phyloP scores from a whole-genome alignment of 2,113 vertebrate species.

The Mustela lutreola region DNA sequence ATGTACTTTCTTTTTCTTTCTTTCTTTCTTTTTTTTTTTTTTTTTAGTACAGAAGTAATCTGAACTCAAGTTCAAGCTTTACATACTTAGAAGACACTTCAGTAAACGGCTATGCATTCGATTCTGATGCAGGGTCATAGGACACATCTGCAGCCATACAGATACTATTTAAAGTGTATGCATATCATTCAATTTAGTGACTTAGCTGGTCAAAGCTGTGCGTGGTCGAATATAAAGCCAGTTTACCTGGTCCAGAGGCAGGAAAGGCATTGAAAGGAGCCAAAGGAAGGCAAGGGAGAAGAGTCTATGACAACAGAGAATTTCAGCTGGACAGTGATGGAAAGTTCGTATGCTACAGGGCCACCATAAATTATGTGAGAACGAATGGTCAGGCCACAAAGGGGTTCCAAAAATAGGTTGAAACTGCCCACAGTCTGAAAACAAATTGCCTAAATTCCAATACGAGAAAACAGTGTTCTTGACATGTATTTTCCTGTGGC shows the following conservation, averaged over 20 bases:
- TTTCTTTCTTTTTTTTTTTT: background rate
- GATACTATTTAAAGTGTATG: background rate
- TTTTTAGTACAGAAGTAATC: background rate
- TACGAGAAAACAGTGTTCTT: conserved; percentile 90
- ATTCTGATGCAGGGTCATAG: background rate
- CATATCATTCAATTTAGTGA: background rate
- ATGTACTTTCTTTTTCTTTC: background rate
- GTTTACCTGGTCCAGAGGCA: conserved; percentile 65
- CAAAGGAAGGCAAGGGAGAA: conserved; percentile 56
- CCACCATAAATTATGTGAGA: conserved; percentile 93
- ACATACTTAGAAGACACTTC: background rate
- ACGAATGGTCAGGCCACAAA: conserved; percentile 90
- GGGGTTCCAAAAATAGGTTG: conserved; percentile 94
- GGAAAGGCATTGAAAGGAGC: background rate
- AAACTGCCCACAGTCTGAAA: conserved; percentile 90
- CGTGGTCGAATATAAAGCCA: conserved; percentile 44
- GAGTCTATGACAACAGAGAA: conserved; percentile 86
- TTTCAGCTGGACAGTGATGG: conserved; percentile 92
- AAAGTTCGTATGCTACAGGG: conserved; percentile 92
- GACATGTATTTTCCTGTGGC: conserved; percentile 90
- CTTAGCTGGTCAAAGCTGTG: conserved; percentile 34
- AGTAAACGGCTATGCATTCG: background rate
- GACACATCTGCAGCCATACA: background rate
- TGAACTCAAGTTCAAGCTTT: background rate
- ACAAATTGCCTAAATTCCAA: conserved; percentile 93